phyloP scores from a whole-genome alignment of 92 coral and sea anemone genomes.

The Umimayanthus kanabou region DNA sequence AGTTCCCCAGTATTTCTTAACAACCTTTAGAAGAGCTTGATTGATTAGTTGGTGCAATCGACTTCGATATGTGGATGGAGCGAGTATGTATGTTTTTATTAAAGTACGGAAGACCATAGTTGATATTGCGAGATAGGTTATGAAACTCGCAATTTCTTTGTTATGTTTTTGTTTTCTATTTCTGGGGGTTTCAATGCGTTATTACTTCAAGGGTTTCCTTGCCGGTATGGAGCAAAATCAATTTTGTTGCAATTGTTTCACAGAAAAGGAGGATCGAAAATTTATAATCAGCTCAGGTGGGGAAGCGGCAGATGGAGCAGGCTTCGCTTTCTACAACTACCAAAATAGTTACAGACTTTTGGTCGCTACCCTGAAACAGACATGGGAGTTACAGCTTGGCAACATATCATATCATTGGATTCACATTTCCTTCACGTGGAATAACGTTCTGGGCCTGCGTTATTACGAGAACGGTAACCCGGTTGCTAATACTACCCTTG shows the following conservation, averaged over 20 bases:
- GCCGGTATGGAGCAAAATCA: not conserved
- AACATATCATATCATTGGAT: slow-evolving; percentile 11
- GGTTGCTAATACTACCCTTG: not conserved
- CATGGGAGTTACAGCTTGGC: slow-evolving; percentile 12
- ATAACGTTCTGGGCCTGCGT: slow-evolving; percentile 1
- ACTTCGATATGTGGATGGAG: no score
- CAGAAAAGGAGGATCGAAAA: slow-evolving; percentile 11
- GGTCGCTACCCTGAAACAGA: not conserved
- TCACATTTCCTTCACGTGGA: slow-evolving; percentile 38
- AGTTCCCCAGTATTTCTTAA: no score
- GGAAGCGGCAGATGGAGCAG: not conserved
- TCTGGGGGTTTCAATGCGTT: not conserved
- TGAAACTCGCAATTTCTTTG: no score
- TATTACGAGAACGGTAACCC: slow-evolving; percentile 11
- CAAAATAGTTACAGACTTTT: slow-evolving; percentile 11
- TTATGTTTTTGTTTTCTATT: no score
- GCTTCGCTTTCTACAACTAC: not conserved
- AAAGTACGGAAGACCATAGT: no score
- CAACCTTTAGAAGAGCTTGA: no score
- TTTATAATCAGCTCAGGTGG: slow-evolving; percentile 21
- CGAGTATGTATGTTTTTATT: no score
- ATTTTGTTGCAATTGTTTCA: not conserved
- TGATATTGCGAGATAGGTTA: no score
- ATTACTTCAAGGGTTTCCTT: not conserved
- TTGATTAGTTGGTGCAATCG: no score